phyloP scores from a whole-genome alignment of 2,113 vertebrate genomes.

The Podilymbus podiceps region DNA sequence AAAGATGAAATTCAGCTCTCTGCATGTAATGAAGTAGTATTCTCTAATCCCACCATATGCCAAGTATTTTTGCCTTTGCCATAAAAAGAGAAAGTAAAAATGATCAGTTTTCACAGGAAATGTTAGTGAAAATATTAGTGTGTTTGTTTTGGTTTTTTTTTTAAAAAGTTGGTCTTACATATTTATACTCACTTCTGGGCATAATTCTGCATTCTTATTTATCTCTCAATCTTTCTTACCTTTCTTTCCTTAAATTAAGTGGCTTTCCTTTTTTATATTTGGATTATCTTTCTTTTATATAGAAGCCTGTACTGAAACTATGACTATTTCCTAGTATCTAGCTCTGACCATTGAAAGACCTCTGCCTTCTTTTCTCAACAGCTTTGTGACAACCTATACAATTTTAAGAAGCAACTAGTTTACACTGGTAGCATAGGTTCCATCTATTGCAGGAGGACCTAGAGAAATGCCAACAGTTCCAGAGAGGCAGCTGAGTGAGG shows the following conservation, averaged over 20 bases:
- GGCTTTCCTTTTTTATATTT: background rate
- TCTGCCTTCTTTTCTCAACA: conserved; percentile 14
- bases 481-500: background rate
- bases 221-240: background rate
- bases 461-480: background rate
- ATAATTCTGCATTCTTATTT: background rate
- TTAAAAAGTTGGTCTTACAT: background rate
- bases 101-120: background rate
- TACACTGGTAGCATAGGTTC: background rate
- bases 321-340: background rate
- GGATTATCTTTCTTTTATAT: background rate
- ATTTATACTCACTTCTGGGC: background rate
- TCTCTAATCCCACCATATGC: background rate
- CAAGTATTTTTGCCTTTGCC: background rate
- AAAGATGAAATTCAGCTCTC: background rate
- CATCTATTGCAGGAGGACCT: background rate
- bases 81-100: background rate
- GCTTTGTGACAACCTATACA: background rate
- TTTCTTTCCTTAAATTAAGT: background rate
- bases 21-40: background rate
- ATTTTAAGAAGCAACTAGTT: background rate
- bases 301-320: background rate
- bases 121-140: background rate
- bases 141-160: background rate
- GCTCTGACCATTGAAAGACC: background rate